A percentile compares a stretch with the other conserved stretches of the same genome.
phyloP scores from a whole-genome alignment of 2,888 invertebrate species.

The Pyrrhia umbra region DNA sequence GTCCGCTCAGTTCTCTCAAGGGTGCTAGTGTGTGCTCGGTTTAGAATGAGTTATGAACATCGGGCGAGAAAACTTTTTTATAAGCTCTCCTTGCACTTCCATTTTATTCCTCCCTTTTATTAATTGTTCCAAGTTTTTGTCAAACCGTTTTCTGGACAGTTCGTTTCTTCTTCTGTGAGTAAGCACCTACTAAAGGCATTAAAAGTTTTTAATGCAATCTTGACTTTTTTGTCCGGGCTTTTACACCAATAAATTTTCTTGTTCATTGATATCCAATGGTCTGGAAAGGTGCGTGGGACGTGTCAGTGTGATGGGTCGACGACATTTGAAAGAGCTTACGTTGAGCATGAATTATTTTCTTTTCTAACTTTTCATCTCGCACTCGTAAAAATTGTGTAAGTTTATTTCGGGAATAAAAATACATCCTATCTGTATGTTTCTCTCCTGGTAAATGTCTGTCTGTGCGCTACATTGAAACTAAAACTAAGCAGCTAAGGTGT shows the following conservation, averaged over 20 bases:
- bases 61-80: conserved; percentile 65
- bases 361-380: not conserved
- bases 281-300: conserved; percentile 33
- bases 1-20: conserved; percentile 66
- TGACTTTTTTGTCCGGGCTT: conserved; percentile 4
- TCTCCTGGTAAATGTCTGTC: too few relatives aligned
- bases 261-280: conserved; percentile 27
- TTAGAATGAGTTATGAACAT: conserved; percentile 76
- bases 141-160: conserved; percentile 38
- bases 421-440: not conserved
- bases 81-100: conserved; percentile 54
- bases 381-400: too few relatives aligned
- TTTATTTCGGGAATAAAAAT: not conserved
- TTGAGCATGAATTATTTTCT: conserved; percentile 20
- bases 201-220: conserved; percentile 48
- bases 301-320: conserved; percentile 11
- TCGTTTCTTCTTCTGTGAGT: conserved; percentile 10
- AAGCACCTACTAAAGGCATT: conserved; percentile 41
- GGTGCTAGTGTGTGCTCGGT: conserved; percentile 68
- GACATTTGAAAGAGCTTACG: conserved; percentile 19
- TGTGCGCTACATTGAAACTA: not conserved
- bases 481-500: not conserved
- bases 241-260: conserved; percentile 26
- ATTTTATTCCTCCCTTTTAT: conserved; percentile 47
- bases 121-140: conserved; percentile 55